phyloP scores from a whole-genome alignment of 2,888 invertebrate genomes.

The Xanthorhoe designata region DNA sequence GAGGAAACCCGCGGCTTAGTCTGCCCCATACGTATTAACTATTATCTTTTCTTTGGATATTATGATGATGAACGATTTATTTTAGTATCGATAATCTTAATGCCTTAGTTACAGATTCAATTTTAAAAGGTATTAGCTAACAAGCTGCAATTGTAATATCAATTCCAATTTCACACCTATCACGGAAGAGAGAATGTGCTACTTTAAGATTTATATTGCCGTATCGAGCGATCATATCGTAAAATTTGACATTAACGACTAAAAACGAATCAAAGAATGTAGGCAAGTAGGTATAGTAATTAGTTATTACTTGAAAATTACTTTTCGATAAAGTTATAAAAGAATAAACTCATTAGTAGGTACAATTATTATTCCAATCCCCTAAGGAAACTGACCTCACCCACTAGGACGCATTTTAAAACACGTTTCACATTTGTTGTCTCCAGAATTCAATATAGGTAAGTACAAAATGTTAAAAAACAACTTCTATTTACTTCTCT shows the following conservation, averaged over 20 bases:
- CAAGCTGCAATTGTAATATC: background rate
- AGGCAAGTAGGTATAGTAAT: background rate
- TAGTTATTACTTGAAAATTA: background rate
- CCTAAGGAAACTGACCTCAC: no score
- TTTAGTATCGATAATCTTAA: background rate
- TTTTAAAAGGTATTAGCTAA: background rate
- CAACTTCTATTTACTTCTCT: no score
- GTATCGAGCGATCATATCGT: background rate
- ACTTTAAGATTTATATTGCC: slow-evolving; percentile 5
- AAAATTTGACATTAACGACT: background rate
- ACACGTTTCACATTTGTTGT: no score
- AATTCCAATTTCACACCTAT: background rate
- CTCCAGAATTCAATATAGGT: no score
- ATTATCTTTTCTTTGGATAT: no score
- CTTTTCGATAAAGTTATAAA: background rate
- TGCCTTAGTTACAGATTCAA: background rate
- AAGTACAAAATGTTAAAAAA: no score
- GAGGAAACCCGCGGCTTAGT: no score
- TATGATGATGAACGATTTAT: no score
- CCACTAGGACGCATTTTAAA: no score
- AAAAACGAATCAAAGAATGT: background rate
- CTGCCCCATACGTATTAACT: no score
- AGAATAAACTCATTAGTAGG: background rate
- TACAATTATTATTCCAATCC: no score
- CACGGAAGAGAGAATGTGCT: slow-evolving; percentile 13